These are phyloP conservation scores for Chesias legatella DNA, from an alignment of 2,888 invertebrate species.

Conservation along the genomic window DNA sequence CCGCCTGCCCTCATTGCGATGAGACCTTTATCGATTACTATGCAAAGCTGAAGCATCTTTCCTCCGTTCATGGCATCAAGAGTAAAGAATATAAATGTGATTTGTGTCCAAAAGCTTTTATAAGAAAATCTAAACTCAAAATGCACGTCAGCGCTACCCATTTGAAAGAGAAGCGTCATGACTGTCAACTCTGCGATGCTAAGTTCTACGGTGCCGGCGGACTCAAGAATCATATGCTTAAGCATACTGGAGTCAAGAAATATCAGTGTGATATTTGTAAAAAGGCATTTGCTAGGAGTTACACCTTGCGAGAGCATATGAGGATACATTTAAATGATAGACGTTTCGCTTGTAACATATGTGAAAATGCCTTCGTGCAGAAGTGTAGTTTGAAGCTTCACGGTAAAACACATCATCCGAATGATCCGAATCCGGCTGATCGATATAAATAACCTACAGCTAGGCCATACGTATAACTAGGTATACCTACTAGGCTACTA, in stretches of 20 bases:
- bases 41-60: too few relatives aligned
- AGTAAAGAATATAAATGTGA: constrained; percentile 36
- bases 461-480: too few relatives aligned
- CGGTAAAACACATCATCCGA: constrained; percentile 25
- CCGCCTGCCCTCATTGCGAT: too few relatives aligned
- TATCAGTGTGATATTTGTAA: too few relatives aligned
- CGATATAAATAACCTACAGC: too few relatives aligned
- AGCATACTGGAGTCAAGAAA: neutral
- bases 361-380: constrained; percentile 53
- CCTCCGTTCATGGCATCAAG: neutral
- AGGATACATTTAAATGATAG: constrained; percentile 14
- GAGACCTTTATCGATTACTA: too few relatives aligned
- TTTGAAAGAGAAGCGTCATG: constrained; percentile 4
- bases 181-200: neutral
- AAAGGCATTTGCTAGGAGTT: neutral
- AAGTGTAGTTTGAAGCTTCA: constrained; percentile 38
- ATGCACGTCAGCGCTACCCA: constrained; percentile 16
- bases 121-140: constrained; percentile 13
- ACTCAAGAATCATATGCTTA: too few relatives aligned
- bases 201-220: too few relatives aligned
- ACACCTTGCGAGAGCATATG: constrained; percentile 4
- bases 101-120: constrained; percentile 20
- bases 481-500: too few relatives aligned
- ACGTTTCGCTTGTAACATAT: constrained; percentile 33
- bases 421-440: constrained; percentile 4